phyloP scores from a whole-genome alignment of 2,797 vertebrate genomes.

The Sebastes minor region DNA sequence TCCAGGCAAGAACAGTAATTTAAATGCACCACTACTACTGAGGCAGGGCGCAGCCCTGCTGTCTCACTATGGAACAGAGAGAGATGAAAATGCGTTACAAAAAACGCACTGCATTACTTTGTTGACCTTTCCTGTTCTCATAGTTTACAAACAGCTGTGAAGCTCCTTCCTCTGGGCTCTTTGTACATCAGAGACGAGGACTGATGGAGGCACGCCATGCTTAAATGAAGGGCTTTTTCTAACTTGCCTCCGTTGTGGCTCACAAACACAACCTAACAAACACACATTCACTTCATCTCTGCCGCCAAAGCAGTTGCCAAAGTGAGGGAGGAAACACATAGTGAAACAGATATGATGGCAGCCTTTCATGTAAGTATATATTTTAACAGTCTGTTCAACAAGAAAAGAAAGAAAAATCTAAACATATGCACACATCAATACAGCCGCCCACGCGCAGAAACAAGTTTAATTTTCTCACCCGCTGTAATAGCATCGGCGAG shows the following conservation, averaged over 20 bases:
- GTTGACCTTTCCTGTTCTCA: slow-evolving; percentile 84
- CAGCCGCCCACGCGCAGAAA: slow-evolving; percentile 30
- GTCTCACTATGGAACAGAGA: slow-evolving; percentile 78
- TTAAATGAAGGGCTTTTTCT: slow-evolving; percentile 80
- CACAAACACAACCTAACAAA: slow-evolving; percentile 76
- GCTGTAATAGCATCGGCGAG: slow-evolving; percentile 35
- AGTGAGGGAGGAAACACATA: slow-evolving; percentile 58
- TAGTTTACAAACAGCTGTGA: slow-evolving; percentile 86
- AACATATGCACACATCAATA: slow-evolving; percentile 52
- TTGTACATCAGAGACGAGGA: slow-evolving; percentile 82
- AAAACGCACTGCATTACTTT: slow-evolving; percentile 81
- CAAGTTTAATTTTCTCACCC: slow-evolving; percentile 46
- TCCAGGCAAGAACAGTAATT: slow-evolving; percentile 86
- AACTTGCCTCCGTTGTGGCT: slow-evolving; percentile 70
- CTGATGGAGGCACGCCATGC: slow-evolving; percentile 79
- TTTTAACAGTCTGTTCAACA: slow-evolving; percentile 58
- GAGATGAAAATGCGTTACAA: slow-evolving; percentile 79
- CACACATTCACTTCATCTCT: slow-evolving; percentile 69
- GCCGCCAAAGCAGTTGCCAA: slow-evolving; percentile 66
- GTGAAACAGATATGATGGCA: slow-evolving; percentile 59
- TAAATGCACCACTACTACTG: slow-evolving; percentile 81
- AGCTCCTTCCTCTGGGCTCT: slow-evolving; percentile 84
- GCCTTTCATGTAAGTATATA: slow-evolving; percentile 65
- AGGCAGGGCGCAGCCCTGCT: slow-evolving; percentile 75
- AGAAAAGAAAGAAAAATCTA: slow-evolving; percentile 33